These are phyloP conservation scores for Pterostichus niger DNA, from an alignment of 2,888 invertebrate species.

Conservation along the genomic window DNA sequence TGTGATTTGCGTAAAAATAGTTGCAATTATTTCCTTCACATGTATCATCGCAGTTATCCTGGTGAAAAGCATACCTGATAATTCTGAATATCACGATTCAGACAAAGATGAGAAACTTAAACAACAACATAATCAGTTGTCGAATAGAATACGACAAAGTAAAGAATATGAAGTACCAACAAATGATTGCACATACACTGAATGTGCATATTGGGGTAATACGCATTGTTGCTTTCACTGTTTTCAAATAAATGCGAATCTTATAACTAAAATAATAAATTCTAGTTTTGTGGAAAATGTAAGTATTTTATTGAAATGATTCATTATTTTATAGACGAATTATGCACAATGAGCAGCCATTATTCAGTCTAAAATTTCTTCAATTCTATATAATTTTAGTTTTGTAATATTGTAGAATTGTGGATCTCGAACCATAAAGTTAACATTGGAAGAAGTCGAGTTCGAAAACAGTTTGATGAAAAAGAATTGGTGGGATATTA, in stretches of 20 bases:
- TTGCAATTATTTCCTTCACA: slow-evolving; percentile 9
- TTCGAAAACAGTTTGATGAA: slow-evolving; percentile 26
- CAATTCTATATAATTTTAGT: not conserved
- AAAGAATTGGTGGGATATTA: slow-evolving; percentile 34
- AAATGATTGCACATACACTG: not conserved
- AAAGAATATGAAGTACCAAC: not conserved
- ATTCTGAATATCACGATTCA: not conserved
- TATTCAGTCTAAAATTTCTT: no score
- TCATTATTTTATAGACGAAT: not conserved
- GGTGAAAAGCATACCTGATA: not conserved
- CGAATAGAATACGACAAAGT: no score
- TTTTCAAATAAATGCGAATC: not conserved
- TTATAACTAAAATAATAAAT: not conserved
- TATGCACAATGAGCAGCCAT: no score
- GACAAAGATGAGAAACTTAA: not conserved
- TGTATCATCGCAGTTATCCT: slow-evolving; percentile 9
- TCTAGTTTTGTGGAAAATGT: not conserved
- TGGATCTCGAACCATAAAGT: not conserved
- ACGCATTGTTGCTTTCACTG: slow-evolving; percentile 13
- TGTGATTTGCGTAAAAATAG: slow-evolving; percentile 38
- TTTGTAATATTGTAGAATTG: not conserved
- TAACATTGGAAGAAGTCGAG: not conserved
- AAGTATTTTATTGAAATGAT: slow-evolving; percentile 13
- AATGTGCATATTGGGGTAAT: not conserved
- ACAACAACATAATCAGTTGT: not conserved